These are phyloP conservation scores for Lasiommata megera DNA, from an alignment of 2,888 invertebrate genomes.

Conservation along the genomic window DNA sequence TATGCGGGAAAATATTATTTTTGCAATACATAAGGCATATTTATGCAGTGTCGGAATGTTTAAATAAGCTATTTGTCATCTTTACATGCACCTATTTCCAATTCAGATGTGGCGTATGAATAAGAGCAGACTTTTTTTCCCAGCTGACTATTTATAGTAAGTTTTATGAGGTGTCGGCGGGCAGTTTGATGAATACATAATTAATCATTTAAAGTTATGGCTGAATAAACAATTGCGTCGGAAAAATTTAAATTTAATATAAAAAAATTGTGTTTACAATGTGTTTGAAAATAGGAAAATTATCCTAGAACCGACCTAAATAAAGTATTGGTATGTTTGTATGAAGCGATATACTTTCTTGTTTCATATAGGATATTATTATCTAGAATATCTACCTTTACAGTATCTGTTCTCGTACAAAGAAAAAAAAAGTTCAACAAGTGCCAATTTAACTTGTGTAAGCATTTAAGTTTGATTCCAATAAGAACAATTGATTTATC, in stretches of 20 bases:
- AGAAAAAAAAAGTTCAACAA: too few species aligned
- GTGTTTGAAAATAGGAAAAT: not conserved
- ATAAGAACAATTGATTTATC: too few species aligned
- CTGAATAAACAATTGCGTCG: conserved; percentile 2
- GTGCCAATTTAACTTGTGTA: too few species aligned
- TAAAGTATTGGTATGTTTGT: too few species aligned
- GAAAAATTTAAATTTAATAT: not conserved
- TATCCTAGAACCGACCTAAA: too few species aligned
- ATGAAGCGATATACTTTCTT: too few species aligned
- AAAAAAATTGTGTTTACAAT: not conserved
- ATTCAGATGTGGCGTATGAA: conserved; percentile 5
- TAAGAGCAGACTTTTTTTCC: conserved; percentile 12
- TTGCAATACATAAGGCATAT: not conserved
- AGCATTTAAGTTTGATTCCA: too few species aligned
- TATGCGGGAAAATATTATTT: not conserved
- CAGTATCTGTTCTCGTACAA: too few species aligned
- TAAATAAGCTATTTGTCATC: conserved; percentile 2
- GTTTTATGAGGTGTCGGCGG: conserved; percentile 26
- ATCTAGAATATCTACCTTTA: too few species aligned
- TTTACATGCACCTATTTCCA: conserved; percentile 9
- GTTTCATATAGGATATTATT: too few species aligned
- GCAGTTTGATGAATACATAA: conserved; percentile 23
- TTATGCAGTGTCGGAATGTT: not conserved
- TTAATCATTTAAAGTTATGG: conserved; percentile 12
- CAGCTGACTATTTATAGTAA: conserved; percentile 16